Evolutionary conservation across 2,888 invertebrate species (phyloP).

Genomic region (Alentia gelatinosa): DNA sequence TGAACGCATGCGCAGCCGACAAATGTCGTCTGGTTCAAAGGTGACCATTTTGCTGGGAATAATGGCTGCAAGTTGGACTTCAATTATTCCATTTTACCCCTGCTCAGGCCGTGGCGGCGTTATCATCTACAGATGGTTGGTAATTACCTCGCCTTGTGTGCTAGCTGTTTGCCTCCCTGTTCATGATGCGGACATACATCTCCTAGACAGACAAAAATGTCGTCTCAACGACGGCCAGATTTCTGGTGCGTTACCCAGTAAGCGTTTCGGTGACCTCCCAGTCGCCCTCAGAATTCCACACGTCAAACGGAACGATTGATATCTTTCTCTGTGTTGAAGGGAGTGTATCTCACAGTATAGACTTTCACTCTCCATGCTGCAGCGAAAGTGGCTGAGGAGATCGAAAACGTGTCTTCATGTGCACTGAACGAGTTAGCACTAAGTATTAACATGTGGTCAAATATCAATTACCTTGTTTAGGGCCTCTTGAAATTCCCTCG

Average conservation of each 20-base stretch:
- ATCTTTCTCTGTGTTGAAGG: constrained; percentile 10
- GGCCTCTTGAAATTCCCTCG: background rate
- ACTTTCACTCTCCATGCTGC: background rate
- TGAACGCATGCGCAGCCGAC: background rate
- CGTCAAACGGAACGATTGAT: constrained; percentile 18
- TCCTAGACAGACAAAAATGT: background rate
- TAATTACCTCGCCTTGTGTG: constrained; percentile 21
- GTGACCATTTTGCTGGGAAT: background rate
- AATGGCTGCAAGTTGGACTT: constrained; percentile 25
- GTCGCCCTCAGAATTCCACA: background rate
- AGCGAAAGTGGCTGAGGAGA: background rate
- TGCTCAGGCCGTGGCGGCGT: background rate
- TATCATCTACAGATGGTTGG: constrained; percentile 19
- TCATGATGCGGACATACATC: constrained; percentile 4
- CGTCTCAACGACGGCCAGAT: constrained; percentile 7
- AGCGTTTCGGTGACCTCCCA: background rate
- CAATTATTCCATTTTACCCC: constrained; percentile 43
- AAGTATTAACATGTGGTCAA: background rate
- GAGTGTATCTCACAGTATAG: background rate
- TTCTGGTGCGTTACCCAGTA: background rate
- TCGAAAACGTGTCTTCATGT: background rate
- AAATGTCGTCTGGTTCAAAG: constrained; percentile 31
- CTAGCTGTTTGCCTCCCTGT: background rate
- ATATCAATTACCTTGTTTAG: background rate
- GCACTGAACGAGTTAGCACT: background rate